A percentile compares a stretch with the other conserved stretches of the same genome.
These are phyloP conservation scores for Neotoxoptera formosana DNA, from an alignment of 1,140 invertebrate genomes.

Conservation along the genomic window DNA sequence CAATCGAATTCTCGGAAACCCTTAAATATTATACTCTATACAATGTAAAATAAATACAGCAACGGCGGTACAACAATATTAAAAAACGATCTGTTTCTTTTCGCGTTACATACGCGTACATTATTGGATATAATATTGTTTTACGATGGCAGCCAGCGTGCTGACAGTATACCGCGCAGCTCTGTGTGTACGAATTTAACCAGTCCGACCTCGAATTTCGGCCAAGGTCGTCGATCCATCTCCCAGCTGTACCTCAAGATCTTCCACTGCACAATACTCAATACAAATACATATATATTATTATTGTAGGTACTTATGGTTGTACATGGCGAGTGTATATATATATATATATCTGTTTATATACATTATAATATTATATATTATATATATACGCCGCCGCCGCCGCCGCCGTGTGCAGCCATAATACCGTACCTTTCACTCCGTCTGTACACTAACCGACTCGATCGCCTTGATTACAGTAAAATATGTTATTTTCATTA, in stretches of 20 bases:
- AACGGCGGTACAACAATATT: not conserved
- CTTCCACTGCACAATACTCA: not conserved
- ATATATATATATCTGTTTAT: not conserved
- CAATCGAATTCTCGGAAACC: not conserved
- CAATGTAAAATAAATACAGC: not conserved
- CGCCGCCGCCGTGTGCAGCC: not conserved
- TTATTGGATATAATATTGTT: not conserved
- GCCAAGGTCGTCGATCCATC: constrained; percentile 30
- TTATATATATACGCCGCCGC: no score
- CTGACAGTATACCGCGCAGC: not conserved
- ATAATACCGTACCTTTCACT: constrained; percentile 28
- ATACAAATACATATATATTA: not conserved
- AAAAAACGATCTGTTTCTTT: not conserved
- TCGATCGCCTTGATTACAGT: constrained; percentile 32
- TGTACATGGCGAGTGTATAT: no score
- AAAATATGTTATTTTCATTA: not conserved
- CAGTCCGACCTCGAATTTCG: constrained; percentile 5
- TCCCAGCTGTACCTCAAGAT: not conserved
- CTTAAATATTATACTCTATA: not conserved
- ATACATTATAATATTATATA: not conserved
- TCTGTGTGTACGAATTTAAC: not conserved
- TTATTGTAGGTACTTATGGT: not conserved
- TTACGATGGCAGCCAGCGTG: not conserved
- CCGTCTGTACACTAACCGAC: not conserved
- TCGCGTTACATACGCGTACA: not conserved